Evolutionary conservation across 2,797 vertebrate genomes (phyloP), one percentile per base, ranked within the genome.

Genomic region (Cyprinella venusta): DNA sequence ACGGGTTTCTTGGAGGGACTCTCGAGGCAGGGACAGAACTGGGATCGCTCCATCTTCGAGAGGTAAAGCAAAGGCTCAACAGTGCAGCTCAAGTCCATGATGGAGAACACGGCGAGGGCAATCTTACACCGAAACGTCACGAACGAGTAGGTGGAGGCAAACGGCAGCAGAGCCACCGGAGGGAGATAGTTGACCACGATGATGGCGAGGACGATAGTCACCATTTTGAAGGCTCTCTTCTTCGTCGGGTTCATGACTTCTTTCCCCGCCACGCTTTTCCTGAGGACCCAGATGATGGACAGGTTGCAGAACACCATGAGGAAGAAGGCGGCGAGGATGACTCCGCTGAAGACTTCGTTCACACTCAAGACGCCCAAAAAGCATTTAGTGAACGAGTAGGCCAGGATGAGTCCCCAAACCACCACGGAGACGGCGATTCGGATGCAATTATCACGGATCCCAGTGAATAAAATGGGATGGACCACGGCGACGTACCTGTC

Each of bases 51-150:
- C 91, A 90, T 92, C 91, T 94, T 95, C 8, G 86, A 90, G 85
- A 95, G 84, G 92, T 94, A 93, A 76, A 95, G 89, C 12, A 95
- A 88, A 0, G 94, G 94, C 89, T 95, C 94, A 0, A 95, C 82
- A 90, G 92, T 94, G 89, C 92, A 91, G 92, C 94, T 95, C 84
- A 94, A 88, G 40, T 95, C 94, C 93, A 95, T 95, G 89, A 95
- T 89, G 81, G 93, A 87, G 85, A 91, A 94, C 59, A 94, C 92
- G 0, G 84, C 88, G 64, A 91, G 18, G 61, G 86, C 88, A 84
- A 95, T 91, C 89, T 92, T 89, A 87, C 94, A 95, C 24, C 52
- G 85, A 48, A 91, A 91, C 26, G 40, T 79, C 12, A 91, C 26
- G 0, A 91, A 89, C 0, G 89, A 84, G 88, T 94, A 95, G 81